A percentile compares a stretch with the other conserved stretches of the same genome.
Evolutionary conservation across 2,888 invertebrate genomes (phyloP).

Genomic region (Parnassius glacialis): DNA sequence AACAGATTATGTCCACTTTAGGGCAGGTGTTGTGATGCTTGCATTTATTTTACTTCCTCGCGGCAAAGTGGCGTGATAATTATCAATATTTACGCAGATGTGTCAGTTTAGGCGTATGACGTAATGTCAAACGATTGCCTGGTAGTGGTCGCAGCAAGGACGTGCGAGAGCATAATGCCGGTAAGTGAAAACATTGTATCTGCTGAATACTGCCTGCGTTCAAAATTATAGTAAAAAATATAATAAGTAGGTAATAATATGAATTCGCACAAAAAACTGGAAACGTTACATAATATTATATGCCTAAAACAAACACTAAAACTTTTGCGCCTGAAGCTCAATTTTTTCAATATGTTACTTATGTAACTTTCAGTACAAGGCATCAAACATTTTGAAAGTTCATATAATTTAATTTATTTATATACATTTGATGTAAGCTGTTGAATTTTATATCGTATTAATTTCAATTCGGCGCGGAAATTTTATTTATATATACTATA

Average conservation of each 20-base stretch:
- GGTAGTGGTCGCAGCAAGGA: conserved; percentile 48
- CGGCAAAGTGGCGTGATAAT: conserved; percentile 62
- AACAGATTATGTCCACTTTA: conserved; percentile 25
- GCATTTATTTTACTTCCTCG: conserved; percentile 51
- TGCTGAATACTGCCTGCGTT: conserved; percentile 5
- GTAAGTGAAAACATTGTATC: conserved; percentile 41
- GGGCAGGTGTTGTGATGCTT: conserved; percentile 53
- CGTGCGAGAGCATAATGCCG: conserved; percentile 44
- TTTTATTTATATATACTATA: neutral
- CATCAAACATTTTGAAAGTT: too few relatives aligned
- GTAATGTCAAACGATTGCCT: conserved; percentile 56
- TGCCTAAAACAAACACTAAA: neutral
- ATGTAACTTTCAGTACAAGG: conserved; percentile 9
- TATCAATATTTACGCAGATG: conserved; percentile 76
- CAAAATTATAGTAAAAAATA: neutral
- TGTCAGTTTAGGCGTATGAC: conserved; percentile 60
- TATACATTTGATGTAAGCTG: neutral
- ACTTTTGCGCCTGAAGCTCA: neutral
- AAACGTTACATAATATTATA: conserved; percentile 1
- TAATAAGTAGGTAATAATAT: neutral
- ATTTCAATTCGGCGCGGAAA: conserved; percentile 21
- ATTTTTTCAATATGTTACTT: neutral
- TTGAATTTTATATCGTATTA: neutral
- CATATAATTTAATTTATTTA: too few relatives aligned
- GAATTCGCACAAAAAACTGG: neutral